Conservation (phyloP, 2,797 vertebrate species). For the Synanceia verrucosa region DNA sequence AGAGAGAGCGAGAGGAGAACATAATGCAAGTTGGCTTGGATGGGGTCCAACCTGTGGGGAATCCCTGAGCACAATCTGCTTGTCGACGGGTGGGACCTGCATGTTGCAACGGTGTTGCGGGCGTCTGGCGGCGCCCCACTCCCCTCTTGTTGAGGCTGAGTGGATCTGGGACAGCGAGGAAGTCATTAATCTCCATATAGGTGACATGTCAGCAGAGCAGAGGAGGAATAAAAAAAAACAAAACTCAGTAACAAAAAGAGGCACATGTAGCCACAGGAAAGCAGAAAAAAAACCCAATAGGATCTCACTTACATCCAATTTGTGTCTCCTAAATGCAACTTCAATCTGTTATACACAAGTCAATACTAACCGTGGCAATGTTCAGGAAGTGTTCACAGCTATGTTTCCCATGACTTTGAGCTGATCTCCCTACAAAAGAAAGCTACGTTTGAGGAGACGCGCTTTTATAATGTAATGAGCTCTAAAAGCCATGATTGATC, state of each 20-base stretch:
- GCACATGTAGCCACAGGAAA: slow-evolving; percentile 24
- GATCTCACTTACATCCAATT: slow-evolving; percentile 67
- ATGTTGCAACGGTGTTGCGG: slow-evolving; percentile 54
- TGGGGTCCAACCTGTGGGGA: slow-evolving; percentile 68
- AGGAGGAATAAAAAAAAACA: slow-evolving; percentile 46
- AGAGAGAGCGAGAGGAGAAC: slow-evolving; percentile 23
- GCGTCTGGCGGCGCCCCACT: slow-evolving; percentile 54
- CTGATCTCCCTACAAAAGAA: slow-evolving; percentile 11
- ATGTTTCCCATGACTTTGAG: slow-evolving; percentile 23
- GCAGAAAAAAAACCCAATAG: slow-evolving; percentile 17
- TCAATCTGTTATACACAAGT: slow-evolving; percentile 21
- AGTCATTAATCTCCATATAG: slow-evolving; percentile 81
- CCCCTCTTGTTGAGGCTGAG: slow-evolving; percentile 54
- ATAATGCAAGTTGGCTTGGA: slow-evolving; percentile 63
- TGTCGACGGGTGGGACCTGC: slow-evolving; percentile 54
- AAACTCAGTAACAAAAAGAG: slow-evolving; percentile 53
- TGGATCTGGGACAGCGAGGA: slow-evolving; percentile 70
- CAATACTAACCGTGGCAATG: slow-evolving; percentile 1
- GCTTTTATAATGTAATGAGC: slow-evolving; percentile 32
- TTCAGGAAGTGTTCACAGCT: slow-evolving; percentile 18
- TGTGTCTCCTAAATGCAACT: slow-evolving; percentile 51
- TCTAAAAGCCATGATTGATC: slow-evolving; percentile 40
- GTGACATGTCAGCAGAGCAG: slow-evolving; percentile 60
- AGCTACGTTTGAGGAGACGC: slow-evolving; percentile 4
- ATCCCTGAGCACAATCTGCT: slow-evolving; percentile 65